Percentiles rank a stretch among this genome's conserved stretches.
These are phyloP conservation scores for Girardia tigrina DNA, from an alignment of 2,888 invertebrate species.

Conservation along the genomic window DNA sequence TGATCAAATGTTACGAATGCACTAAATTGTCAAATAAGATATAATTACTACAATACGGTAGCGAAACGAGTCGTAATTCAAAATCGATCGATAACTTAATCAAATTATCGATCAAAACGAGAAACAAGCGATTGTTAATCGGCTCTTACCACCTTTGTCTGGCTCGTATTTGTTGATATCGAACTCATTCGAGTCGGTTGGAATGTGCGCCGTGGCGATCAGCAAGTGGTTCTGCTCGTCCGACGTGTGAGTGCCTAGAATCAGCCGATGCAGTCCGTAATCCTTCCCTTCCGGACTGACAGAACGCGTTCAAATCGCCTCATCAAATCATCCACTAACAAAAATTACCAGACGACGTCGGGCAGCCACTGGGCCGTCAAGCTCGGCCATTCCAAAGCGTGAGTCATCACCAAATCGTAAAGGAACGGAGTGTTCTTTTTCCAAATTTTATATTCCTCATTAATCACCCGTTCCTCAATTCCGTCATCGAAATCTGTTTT, in stretches of 20 bases:
- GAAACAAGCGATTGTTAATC: too few species aligned
- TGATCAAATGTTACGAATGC: too few species aligned
- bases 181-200: constrained; percentile 96
- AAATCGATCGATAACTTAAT: too few species aligned
- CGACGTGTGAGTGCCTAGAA: constrained; percentile 94
- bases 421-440: constrained; percentile 99
- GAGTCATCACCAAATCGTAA: constrained; percentile 86
- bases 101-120: too few species aligned
- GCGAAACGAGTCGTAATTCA: too few species aligned
- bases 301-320: background rate
- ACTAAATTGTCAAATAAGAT: too few species aligned
- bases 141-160: constrained; percentile 69
- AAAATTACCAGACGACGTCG: constrained; percentile 61
- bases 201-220: constrained; percentile 91
- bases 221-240: constrained; percentile 97
- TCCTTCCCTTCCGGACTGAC: constrained; percentile 80
- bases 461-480: constrained; percentile 95
- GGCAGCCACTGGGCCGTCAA: constrained; percentile 99
- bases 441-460: constrained; percentile 99
- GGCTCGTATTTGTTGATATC: constrained; percentile 98
- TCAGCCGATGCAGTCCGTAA: constrained; percentile 86
- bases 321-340: too few species aligned
- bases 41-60: too few species aligned
- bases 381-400: constrained; percentile 98
- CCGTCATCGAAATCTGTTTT: constrained; percentile 52